phyloP scores from a whole-genome alignment of 2,113 vertebrate species.

The Beaufortia kweichowensis region DNA sequence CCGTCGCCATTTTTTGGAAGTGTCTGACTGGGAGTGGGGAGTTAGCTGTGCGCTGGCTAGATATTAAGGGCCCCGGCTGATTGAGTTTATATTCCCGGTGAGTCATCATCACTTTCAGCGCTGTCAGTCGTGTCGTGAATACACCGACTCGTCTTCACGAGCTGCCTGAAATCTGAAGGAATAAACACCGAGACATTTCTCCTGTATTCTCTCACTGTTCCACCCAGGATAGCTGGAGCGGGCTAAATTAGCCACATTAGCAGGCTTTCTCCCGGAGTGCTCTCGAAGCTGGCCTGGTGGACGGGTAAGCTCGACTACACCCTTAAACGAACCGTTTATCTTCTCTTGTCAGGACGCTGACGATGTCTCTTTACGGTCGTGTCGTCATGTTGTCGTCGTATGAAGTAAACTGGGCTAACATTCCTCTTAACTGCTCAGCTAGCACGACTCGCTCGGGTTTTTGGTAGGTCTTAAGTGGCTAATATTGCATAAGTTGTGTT shows the following conservation, averaged over 20 bases:
- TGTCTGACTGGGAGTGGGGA: slow-evolving; percentile 71
- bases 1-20: slow-evolving; percentile 79
- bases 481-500: not conserved
- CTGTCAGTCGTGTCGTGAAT: slow-evolving; percentile 6
- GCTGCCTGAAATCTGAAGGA: slow-evolving; percentile 1
- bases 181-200: slow-evolving; percentile 28
- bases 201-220: slow-evolving; percentile 34
- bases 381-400: slow-evolving; percentile 30
- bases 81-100: slow-evolving; percentile 21
- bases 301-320: slow-evolving; percentile 52
- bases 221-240: slow-evolving; percentile 55
- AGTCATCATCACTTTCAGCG: slow-evolving; percentile 28
- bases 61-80: not conserved
- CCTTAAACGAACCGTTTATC: slow-evolving; percentile 41
- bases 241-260: slow-evolving; percentile 45
- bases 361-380: slow-evolving; percentile 1
- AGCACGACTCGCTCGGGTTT: not conserved
- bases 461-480: not conserved
- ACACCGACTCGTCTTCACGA: not conserved
- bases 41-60: slow-evolving; percentile 58
- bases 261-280: slow-evolving; percentile 16
- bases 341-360: not conserved
- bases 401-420: slow-evolving; percentile 7
- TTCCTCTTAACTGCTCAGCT: not conserved
- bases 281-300: slow-evolving; percentile 45